Conservation (phyloP, 2,113 vertebrate species). For the Procavia capensis region DNA sequence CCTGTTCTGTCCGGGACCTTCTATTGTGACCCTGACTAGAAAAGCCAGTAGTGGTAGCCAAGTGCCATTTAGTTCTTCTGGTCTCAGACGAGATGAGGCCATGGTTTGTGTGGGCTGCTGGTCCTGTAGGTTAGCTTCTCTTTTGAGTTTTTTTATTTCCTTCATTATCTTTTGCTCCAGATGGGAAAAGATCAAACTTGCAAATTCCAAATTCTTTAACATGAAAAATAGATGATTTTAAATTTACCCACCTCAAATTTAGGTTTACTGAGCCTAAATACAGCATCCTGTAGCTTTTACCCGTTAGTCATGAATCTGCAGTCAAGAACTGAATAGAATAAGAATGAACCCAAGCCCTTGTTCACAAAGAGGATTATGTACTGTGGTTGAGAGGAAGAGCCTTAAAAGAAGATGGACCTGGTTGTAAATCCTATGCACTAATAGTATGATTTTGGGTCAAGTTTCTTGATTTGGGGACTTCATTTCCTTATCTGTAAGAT, state of each 20-base stretch:
- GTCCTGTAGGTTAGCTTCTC: not conserved
- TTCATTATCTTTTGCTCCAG: not conserved
- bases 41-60: not conserved
- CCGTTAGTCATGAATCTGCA: slow-evolving; percentile 18
- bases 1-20: not conserved
- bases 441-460: not conserved
- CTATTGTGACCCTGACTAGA: too few relatives aligned
- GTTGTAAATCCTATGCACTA: not conserved
- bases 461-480: not conserved
- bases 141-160: not conserved
- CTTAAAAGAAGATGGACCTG: not conserved
- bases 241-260: slow-evolving; percentile 44
- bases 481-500: not conserved
- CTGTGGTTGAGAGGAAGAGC: not conserved
- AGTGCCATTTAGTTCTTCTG: not conserved
- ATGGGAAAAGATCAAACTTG: not conserved
- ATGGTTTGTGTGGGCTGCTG: not conserved
- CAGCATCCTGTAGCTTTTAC: not conserved
- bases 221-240: slow-evolving; percentile 47
- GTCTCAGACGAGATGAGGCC: not conserved
- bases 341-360: not conserved
- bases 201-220: slow-evolving; percentile 43
- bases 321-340: not conserved
- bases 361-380: not conserved
- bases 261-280: slow-evolving; percentile 29